A percentile compares a stretch with the other conserved stretches of the same genome.
Conservation (phyloP, 1,140 invertebrate species). For the Magallana ariakensis region DNA sequence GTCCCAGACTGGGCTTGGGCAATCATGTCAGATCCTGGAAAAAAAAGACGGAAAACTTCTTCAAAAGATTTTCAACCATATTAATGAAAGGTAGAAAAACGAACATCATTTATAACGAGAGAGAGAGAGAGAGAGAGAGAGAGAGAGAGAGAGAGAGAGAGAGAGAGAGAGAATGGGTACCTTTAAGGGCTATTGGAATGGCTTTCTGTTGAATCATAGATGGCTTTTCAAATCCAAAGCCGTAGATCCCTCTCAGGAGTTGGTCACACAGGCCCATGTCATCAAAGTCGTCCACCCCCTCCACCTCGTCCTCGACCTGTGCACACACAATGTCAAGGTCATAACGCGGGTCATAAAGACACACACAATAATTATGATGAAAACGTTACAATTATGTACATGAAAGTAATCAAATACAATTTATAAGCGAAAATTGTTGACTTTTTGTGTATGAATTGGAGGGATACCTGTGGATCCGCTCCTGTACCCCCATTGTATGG, state of each 20-base stretch:
- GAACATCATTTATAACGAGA: too few species aligned
- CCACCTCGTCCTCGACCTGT: slow-evolving; percentile 60
- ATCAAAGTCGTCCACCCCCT: slow-evolving; percentile 97
- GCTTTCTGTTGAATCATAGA: slow-evolving; percentile 99
- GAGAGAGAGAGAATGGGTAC: slow-evolving; percentile 59
- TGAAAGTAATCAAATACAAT: too few species aligned
- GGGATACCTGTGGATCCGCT: not conserved
- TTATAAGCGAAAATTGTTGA: too few species aligned
- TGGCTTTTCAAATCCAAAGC: slow-evolving; percentile 99
- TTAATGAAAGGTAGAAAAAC: too few species aligned
- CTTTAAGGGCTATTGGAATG: slow-evolving; percentile 95
- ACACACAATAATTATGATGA: too few species aligned
- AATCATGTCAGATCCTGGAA: slow-evolving; percentile 94
- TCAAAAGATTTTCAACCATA: not conserved
- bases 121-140: too few species aligned
- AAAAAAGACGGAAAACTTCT: not conserved
- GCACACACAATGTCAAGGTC: too few species aligned
- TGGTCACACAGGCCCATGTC: slow-evolving; percentile 96
- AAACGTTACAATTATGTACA: too few species aligned
- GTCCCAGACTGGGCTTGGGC: slow-evolving; percentile 98
- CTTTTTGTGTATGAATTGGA: too few species aligned
- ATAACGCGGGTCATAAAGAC: too few species aligned
- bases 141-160: not conserved
- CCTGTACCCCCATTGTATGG: not conserved
- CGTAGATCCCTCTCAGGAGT: slow-evolving; percentile 97